Evolutionary conservation across 1,140 invertebrate species (phyloP), one percentile per base, ranked within the genome.

Genomic region (Pachypeltis micranthus): DNA sequence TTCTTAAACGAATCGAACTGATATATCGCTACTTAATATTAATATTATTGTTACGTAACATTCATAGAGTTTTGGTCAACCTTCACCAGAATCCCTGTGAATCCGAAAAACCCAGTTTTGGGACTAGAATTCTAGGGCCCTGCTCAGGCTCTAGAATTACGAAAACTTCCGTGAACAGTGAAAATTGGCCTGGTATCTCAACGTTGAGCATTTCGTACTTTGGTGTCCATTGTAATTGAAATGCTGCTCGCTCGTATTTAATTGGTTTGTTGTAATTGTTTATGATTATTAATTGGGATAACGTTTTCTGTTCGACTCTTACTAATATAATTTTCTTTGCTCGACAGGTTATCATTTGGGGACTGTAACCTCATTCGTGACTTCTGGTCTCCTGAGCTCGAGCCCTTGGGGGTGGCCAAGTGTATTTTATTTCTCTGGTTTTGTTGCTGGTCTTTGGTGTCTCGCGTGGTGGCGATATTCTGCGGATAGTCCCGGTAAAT

Each of bases 321-420:
- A n/a, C n/a, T n/a, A n/a, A n/a, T n/a, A n/a, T n/a, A n/a, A n/a
- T n/a, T n/a, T n/a, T n/a, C n/a, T n/a, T n/a, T n/a, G 4, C 23
- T 51, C 21, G 10, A 14, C 68, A 61, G 68, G 75, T 25, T 67
- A 69, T 2, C 70, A 72, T 19, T 66, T 74, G 19, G 74, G 73
- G 62, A 73, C 74, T 44, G 82, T 91, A 69, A 73, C 75, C 12
- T 76, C 75, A 70, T 71, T 73, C 70, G 81, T 80, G 26, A 78
- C 79, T 63, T 80, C 82, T 63, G 84, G 84, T 0, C 75, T 79
- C 27, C 73, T 86, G 7, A 47, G 60, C 21, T 34, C 28, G 1
- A 62, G 57, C 21, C 27, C 47, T 16, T 54, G 59, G 23, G 66
- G 66, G 19, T 67, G 66, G 66, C 66, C 66, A 7, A 58, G 55